A percentile compares a stretch with the other conserved stretches of the same genome.
Conservation (phyloP, 2,797 vertebrate genomes). For the Esox lucius region DNA sequence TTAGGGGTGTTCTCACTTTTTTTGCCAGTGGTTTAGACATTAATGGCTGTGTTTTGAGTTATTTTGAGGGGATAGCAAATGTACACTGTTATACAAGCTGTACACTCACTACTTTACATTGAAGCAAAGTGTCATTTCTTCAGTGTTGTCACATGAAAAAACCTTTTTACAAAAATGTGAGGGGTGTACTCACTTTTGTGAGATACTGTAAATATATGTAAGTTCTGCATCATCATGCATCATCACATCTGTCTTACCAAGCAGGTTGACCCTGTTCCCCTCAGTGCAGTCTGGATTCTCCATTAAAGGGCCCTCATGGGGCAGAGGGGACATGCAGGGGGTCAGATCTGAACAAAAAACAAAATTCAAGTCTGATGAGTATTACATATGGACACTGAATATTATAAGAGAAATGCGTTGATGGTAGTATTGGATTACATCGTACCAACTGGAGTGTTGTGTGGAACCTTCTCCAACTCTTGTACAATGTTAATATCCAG, state of each 20-base stretch:
- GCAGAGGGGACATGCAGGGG: constrained; percentile 88
- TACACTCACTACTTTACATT: too few species aligned
- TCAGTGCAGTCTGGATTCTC: constrained; percentile 79
- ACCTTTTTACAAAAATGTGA: too few species aligned
- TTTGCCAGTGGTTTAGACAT: too few species aligned
- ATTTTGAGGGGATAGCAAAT: too few species aligned
- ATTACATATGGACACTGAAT: background rate
- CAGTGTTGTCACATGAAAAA: too few species aligned
- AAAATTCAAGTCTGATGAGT: background rate
- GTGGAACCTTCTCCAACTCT: constrained; percentile 92
- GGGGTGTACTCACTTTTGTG: too few species aligned
- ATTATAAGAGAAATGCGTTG: background rate
- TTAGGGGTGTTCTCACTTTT: too few species aligned
- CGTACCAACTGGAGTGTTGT: constrained; percentile 93
- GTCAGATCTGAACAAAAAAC: background rate
- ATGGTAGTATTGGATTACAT: background rate
- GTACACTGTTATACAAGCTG: too few species aligned
- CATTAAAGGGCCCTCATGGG: constrained; percentile 77
- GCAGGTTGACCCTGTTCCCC: constrained; percentile 71
- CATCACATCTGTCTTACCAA: constrained; percentile 82
- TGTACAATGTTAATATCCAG: constrained; percentile 97
- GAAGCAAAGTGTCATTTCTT: too few species aligned
- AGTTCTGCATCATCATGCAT: background rate
- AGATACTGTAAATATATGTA: too few species aligned
- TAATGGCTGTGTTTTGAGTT: too few species aligned